Evolutionary conservation across 2,113 vertebrate genomes (phyloP).

Genomic region (Rallus limicola): DNA sequence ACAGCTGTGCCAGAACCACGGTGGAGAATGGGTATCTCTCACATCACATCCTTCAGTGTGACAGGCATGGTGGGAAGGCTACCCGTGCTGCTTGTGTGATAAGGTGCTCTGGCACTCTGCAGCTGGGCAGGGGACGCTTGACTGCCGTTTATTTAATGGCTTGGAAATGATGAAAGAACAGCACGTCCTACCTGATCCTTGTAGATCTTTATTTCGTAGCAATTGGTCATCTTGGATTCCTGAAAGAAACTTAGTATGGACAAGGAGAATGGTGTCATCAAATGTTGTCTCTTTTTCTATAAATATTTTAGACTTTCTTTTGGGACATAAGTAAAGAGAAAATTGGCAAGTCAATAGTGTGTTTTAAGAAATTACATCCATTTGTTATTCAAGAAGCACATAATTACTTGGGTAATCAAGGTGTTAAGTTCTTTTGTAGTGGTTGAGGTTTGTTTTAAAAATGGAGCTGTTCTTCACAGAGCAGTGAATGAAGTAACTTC

Average conservation of each 20-base stretch:
- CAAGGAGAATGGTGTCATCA: not conserved
- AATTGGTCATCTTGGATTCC: not conserved
- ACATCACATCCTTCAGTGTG: not conserved
- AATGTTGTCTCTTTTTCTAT: not conserved
- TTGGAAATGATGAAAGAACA: not conserved
- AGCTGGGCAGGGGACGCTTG: not conserved
- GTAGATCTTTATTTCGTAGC: not conserved
- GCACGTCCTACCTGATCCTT: not conserved
- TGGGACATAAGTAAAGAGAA: not conserved
- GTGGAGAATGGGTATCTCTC: not conserved
- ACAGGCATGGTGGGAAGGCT: not conserved
- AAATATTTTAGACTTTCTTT: not conserved
- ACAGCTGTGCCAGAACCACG: not conserved
- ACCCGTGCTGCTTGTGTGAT: not conserved
- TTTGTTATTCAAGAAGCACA: not conserved
- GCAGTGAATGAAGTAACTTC: not conserved
- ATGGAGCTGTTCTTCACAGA: not conserved
- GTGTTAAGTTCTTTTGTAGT: not conserved
- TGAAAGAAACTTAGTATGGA: not conserved
- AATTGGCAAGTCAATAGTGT: not conserved
- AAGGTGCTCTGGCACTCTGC: not conserved
- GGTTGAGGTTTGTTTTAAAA: not conserved
- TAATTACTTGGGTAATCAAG: not conserved
- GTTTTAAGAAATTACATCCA: fast-evolving
- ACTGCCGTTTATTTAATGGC: not conserved